Evolutionary conservation across 2,888 invertebrate genomes (phyloP), one percentile per base, ranked within the genome.

Genomic region (Margaritifera margaritifera): DNA sequence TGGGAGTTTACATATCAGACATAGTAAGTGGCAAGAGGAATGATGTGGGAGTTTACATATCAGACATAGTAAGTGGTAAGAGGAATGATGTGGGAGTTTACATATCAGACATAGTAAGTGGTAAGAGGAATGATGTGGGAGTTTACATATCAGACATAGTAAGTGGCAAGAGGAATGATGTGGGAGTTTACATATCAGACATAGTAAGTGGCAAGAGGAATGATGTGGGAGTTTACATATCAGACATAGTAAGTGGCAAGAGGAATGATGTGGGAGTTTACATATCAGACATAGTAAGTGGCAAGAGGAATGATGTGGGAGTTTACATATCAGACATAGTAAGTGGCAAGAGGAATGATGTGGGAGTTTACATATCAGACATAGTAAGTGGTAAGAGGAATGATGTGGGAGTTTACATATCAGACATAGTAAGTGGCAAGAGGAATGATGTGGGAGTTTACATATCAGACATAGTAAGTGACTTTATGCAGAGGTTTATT

Each of bases 141-240:
- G 6, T 6, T 8, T 31, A 31, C 5, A 31, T 8, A 31, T 31
- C 31, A 31, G 31, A 8, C 31, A 31, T 31, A 31, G 8, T 31
- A 31, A 31, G 6, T 6, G 6, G 31, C 0, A 92, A 92, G 88
- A 80, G 89, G 93, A 92, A 90, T 93, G 92, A 84, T 92, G 93
- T 87, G 59, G 96, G 97, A 66, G 95, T 97, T 68, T 98, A 31
- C 31, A 31, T 31, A 31, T 31, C 31, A 31, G 31, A 31, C 31
- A 31, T 31, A 31, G 31, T 31, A 8, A 31, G 6, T 1, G 95
- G 94, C 51, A 92, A 92, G 88, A 80, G 89, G 93, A 92, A 90
- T 93, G 92, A 84, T 92, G 93, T 87, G 59, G 96, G 97, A 66
- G 95, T 97, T 68, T 98, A 96, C 89, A 94, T 99, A 65, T 95